A percentile compares a stretch with the other conserved stretches of the same genome.
Conservation (phyloP, 2,888 invertebrate species). For the Phlogophora meticulosa region DNA sequence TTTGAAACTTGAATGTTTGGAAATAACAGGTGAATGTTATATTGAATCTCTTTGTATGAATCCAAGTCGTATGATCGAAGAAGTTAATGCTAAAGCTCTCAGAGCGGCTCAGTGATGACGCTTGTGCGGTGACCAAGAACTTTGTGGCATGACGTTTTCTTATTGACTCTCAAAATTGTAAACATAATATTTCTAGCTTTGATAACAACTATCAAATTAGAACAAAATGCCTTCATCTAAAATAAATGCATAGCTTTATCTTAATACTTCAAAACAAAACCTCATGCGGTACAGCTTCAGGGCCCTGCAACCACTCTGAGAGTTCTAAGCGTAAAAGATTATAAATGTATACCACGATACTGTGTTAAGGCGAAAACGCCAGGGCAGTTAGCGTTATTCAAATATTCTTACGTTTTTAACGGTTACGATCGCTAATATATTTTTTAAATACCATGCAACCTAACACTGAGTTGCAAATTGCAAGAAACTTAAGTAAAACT, state of each 20-base stretch:
- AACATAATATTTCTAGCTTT: not conserved
- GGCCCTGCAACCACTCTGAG: not conserved
- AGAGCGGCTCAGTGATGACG: not conserved
- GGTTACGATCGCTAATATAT: no score
- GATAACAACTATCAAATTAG: no score
- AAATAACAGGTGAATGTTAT: constrained; percentile 25
- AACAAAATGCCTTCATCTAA: no score
- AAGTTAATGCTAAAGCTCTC: not conserved
- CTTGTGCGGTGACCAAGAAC: not conserved
- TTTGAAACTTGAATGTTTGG: constrained; percentile 15
- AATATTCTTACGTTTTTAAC: no score
- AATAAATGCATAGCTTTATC: not conserved
- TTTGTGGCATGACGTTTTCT: not conserved
- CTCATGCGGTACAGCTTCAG: not conserved
- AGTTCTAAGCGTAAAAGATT: constrained; percentile 10
- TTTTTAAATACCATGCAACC: no score
- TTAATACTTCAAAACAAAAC: not conserved
- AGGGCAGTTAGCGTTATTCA: no score
- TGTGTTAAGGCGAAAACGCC: not conserved
- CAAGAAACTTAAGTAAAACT: no score
- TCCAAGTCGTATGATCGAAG: constrained; percentile 13
- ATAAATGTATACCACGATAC: constrained; percentile 10
- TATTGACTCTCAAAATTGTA: no score
- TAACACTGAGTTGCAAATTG: no score
- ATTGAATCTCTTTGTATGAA: constrained; percentile 50